Base-by-base conservation (phyloP, 2,888 invertebrate genomes). In the Formica aserva region DNA sequence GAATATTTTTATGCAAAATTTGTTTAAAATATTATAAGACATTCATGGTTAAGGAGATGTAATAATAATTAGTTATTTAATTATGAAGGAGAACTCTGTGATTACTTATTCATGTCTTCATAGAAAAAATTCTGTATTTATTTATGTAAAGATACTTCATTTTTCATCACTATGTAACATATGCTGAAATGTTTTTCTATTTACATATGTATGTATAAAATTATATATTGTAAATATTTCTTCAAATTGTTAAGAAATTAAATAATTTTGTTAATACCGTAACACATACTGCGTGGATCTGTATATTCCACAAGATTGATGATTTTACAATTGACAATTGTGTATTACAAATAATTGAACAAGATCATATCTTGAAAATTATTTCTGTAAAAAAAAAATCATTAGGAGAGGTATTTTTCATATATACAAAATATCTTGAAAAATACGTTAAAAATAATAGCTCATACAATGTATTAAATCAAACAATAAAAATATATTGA, bases 241-340 rank as follows among this genome's bases (percentile, higher is more conserved):
- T 63, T 48, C 13, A 65, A 35, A 65, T 65, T 75, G 32, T 63
- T 63, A 45, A 22, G 5, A 63, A 75, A 75, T 75, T 48, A 75
- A 65, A 52, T 13, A 29, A 60, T 75, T 32, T 65, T 75, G 45
- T 45, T 75, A 48, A 63, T 75, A 32, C 1, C 9, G 8, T 48
- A 48, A 57, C 26, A 22, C 5, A 63, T 45, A 45, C 32, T 63
- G 22, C 18, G 15, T 69, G 8, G 15, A 35, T 55, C 22, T 52
- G 3, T 32, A 18, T 32, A 18, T 52, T 32, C 1, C 32, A 15
- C n/a, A n/a, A 22, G 5, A 48, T 48, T 48, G 45, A 48, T 67
- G 1, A 0, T 32, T 52, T 67, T 48, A 48, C 11, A 29, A 48
- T 48, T 67, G 15, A 69, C 8, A 35, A 22, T 15, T 9, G 8